A percentile compares a stretch with the other conserved stretches of the same genome.
Conservation (phyloP, 1,140 invertebrate genomes). For the Tetragnatha versicolor region DNA sequence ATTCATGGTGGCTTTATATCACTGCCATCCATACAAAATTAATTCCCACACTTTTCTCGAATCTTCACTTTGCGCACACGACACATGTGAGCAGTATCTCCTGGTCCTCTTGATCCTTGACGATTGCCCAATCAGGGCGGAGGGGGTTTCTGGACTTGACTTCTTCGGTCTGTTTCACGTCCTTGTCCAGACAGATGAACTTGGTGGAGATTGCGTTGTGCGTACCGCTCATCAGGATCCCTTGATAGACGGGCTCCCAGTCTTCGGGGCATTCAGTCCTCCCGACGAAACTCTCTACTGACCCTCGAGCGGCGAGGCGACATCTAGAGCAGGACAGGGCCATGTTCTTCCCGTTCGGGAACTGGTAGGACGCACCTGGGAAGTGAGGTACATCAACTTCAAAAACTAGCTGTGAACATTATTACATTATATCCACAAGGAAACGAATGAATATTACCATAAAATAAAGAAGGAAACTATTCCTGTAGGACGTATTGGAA, state of each 20-base stretch:
- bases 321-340: constrained; percentile 6
- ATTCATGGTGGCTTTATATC: no score
- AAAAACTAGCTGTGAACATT: no score
- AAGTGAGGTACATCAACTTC: no score
- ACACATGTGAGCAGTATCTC: constrained; percentile 18
- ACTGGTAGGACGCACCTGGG: constrained; percentile 15
- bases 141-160: background rate
- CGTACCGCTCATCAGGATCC: constrained; percentile 22
- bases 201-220: background rate
- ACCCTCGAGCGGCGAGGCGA: constrained; percentile 3
- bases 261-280: constrained; percentile 20
- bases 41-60: no score
- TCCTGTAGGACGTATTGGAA: no score
- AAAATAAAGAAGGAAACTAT: no score
- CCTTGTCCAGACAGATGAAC: constrained; percentile 36
- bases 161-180: background rate
- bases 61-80: constrained; percentile 38
- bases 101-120: constrained; percentile 5
- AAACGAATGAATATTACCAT: no score
- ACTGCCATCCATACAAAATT: no score
- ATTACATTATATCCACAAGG: no score
- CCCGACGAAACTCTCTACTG: constrained; percentile 24
- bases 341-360: background rate
- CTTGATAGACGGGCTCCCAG: constrained; percentile 31
- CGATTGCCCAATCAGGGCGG: background rate